Base-by-base conservation (phyloP, 2,888 invertebrate genomes). In the Nephrotoma guestfalica region DNA sequence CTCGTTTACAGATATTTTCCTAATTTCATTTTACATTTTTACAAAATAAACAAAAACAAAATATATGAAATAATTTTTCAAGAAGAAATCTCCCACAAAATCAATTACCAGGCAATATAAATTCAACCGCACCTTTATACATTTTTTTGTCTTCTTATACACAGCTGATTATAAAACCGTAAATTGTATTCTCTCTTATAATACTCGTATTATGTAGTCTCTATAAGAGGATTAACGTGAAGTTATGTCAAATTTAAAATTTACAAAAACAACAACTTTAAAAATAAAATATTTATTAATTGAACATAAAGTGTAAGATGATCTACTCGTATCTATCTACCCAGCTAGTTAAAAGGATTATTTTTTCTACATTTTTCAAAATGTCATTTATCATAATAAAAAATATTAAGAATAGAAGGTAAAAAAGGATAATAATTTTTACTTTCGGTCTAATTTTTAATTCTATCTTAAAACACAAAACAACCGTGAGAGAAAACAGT, bases 261-360 rank as follows among this genome's bases (percentile, higher is more conserved):
- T 5, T 51, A 51, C 15, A 51, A n/a, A 51, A 51, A 51, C 4
- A 71, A 42, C 42, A 84, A 85, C 3, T 30, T 30, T 30, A 86
- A 43, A 41, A 47, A 51, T 51, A 85, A 86, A 43, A 42, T 41
- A 40, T 83, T 57, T 47, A 57, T 86, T 86, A 51, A 87, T 51
- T 85, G 41, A 40, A 71, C 71, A 71, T 30, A 71, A 71, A 71
- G 9, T 30, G 18, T 71, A 30, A 71, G 18, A 71, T 30, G 71
- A 71, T 71, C 71, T 71, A n/a, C n/a, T n/a, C n/a, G n/a, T n/a
- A 30, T 71, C 71, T 2, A 30, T 71, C 71, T 71, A 15, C 51
- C 51, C 51, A 51, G 51, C 51, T 51, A 51, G n/a, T n/a, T 51
- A 6, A 15, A 51, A 30, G 30, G 30, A 15, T 51, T n/a, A 51